Base-by-base conservation (phyloP, 2,888 invertebrate genomes). In the Zygogramma bicolorata region DNA sequence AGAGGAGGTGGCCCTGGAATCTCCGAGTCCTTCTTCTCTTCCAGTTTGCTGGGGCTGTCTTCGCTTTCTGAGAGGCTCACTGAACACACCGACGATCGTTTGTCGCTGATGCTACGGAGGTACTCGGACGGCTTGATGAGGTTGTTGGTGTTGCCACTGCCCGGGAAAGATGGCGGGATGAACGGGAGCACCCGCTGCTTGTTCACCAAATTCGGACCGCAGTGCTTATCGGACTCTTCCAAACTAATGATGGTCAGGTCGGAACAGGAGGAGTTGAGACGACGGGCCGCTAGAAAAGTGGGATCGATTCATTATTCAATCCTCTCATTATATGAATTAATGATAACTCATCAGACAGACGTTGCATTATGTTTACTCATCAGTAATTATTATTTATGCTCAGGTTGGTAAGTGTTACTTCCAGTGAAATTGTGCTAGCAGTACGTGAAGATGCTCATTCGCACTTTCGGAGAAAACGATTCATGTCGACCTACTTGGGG, bases 71-170 rank as follows among this genome's bases (percentile, higher is more conserved):
- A 84, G 27, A 80, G 79, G 74, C 81, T 88, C 46, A 70, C 68
- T 29, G 89, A 88, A 68, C 88, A 88, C 71, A 88, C 86, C 78
- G 88, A 87, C 66, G 89, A 88, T 79, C 89, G 85, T 78, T 89
- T 89, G 80, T 90, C 90, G 84, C 91, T 94, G 88, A 97, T 95
- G 85, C 95, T 95, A 85, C 93, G 92, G 81, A 97, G 88, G 87
- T 97, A 97, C 88, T 97, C 97, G 75, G 96, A 96, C 68, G 97
- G 97, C 85, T 97, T 97, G 86, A 97, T 95, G 79, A 97, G 91
- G 73, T 94, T 92, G 88, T 96, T 94, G 73, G 94, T 92, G 86
- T 92, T 91, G 76, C 90, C 89, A 46, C 87, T 86, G 70, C 89
- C 88, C 68, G 94, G 94, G 88, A 97, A 97, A 87, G 95, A 94